A percentile compares a stretch with the other conserved stretches of the same genome.
Evolutionary conservation across 2,797 vertebrate species (phyloP).

Genomic region (Echiichthys vipera): DNA sequence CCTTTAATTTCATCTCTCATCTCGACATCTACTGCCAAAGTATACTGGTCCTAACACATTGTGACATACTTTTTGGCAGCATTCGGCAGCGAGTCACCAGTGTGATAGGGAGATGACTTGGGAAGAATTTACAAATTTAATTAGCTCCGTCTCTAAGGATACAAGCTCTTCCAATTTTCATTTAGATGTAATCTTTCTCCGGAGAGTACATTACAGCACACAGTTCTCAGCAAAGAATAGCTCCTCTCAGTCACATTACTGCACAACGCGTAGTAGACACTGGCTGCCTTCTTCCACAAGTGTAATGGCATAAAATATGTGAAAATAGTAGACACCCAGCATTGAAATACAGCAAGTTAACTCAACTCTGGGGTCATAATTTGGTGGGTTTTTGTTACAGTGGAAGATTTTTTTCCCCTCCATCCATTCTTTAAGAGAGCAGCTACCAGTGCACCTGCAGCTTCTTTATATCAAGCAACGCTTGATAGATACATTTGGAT

Average conservation of each 20-base stretch:
- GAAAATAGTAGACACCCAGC: neutral
- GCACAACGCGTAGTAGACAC: neutral
- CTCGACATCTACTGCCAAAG: conserved; percentile 54
- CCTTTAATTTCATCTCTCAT: conserved; percentile 42
- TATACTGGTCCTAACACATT: conserved; percentile 64
- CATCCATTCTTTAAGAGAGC: neutral
- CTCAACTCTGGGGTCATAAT: neutral
- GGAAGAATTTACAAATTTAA: conserved; percentile 80
- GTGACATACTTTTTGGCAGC: conserved; percentile 75
- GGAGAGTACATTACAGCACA: conserved; percentile 63
- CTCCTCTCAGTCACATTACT: conserved; percentile 12
- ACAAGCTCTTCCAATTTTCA: conserved; percentile 73
- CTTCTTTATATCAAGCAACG: neutral
- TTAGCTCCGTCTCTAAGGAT: conserved; percentile 76
- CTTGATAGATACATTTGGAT: neutral
- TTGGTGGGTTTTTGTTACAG: neutral
- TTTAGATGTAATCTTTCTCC: conserved; percentile 78
- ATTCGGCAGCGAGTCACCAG: conserved; percentile 40
- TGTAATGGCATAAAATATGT: neutral
- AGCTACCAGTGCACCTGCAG: neutral
- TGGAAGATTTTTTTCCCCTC: neutral
- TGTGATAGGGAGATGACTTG: conserved; percentile 66
- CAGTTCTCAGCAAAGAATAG: conserved; percentile 34
- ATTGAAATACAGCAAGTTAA: neutral
- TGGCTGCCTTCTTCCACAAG: neutral